These are phyloP conservation scores for Asobara japonica DNA, from an alignment of 1,140 invertebrate genomes.

Conservation along the genomic window DNA sequence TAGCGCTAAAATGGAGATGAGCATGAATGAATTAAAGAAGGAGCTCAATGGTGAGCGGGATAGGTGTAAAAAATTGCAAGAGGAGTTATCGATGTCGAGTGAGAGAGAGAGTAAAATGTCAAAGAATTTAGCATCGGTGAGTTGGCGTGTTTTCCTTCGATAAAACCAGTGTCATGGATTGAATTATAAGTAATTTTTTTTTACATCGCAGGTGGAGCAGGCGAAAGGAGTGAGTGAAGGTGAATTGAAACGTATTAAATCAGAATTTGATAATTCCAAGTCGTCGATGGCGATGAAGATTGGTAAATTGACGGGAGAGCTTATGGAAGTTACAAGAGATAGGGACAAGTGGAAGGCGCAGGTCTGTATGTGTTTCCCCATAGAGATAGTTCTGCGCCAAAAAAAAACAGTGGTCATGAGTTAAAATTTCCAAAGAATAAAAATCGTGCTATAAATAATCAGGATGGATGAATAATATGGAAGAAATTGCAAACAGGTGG, in stretches of 20 bases:
- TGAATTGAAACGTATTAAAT: conserved; percentile 57
- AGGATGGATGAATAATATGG: too few species aligned
- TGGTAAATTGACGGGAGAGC: conserved; percentile 64
- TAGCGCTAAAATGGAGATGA: conserved; percentile 52
- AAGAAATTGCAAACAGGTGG: conserved; percentile 40
- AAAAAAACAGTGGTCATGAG: too few species aligned
- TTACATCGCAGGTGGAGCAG: conserved; percentile 51
- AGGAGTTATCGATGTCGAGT: conserved; percentile 55
- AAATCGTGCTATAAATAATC: too few species aligned
- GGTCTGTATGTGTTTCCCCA: too few species aligned
- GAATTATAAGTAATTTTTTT: conserved; percentile 9
- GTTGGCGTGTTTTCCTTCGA: conserved; percentile 20
- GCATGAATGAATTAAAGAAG: conserved; percentile 55
- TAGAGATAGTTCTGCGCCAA: too few species aligned
- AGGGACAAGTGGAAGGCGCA: conserved; percentile 70
- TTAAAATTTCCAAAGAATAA: too few species aligned
- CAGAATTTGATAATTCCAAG: conserved; percentile 59
- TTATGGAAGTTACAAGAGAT: conserved; percentile 69
- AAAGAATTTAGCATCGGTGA: conserved; percentile 56
- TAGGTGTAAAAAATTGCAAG: conserved; percentile 58
- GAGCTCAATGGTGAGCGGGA: conserved; percentile 60
- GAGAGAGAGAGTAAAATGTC: conserved; percentile 58
- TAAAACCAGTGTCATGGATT: not conserved
- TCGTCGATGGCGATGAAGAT: conserved; percentile 59
- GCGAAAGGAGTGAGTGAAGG: conserved; percentile 53